Conservation (phyloP, 2,888 invertebrate genomes). For the Ashinkailepas kermadecensis region DNA sequence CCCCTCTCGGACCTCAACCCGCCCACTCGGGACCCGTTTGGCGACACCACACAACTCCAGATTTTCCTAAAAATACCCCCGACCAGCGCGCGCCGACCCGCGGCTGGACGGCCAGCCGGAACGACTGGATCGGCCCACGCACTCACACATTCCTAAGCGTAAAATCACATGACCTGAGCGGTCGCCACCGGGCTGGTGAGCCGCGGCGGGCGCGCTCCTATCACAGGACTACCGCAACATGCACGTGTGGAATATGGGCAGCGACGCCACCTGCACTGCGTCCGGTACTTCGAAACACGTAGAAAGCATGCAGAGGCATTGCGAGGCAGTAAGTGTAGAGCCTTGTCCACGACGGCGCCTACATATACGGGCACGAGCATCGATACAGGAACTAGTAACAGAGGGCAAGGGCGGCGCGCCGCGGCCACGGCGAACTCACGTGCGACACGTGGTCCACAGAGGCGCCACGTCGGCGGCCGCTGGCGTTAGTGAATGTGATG, state of each 20-base stretch:
- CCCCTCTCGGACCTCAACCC: neutral
- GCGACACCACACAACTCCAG: constrained; percentile 9
- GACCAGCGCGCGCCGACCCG: neutral
- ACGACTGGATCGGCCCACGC: neutral
- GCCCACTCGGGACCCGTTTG: constrained; percentile 4
- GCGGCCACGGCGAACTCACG: neutral
- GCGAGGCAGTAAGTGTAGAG: neutral
- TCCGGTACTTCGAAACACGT: neutral
- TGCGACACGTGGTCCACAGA: no score
- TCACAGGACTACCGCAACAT: constrained; percentile 13
- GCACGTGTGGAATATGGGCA: neutral
- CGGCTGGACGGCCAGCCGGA: neutral
- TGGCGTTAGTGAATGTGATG: no score
- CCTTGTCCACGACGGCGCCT: neutral
- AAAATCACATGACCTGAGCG: constrained; percentile 19
- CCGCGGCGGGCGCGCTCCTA: neutral
- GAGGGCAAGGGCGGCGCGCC: neutral
- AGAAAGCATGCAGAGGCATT: constrained; percentile 6
- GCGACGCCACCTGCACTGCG: neutral
- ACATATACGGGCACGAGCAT: neutral
- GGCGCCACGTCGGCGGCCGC: no score
- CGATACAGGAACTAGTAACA: constrained; percentile 14
- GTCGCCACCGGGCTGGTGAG: neutral
- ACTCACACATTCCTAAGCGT: constrained; percentile 16
- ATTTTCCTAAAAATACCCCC: constrained; percentile 21